Base-by-base conservation (phyloP, 2,888 invertebrate genomes). In the Aradus depressus region DNA sequence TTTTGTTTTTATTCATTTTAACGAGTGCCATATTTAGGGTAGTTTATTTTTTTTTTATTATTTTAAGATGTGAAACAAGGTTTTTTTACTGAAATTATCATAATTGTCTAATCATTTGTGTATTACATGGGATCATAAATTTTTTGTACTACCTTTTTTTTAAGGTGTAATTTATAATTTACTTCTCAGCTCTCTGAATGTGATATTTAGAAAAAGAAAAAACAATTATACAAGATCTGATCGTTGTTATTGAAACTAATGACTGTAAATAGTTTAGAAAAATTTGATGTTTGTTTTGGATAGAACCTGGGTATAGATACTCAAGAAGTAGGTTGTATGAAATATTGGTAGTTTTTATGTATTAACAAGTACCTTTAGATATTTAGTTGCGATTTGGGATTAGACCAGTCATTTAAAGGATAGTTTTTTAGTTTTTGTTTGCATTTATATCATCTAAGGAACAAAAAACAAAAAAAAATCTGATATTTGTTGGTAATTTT, bases 301-400 rank as follows among this genome's bases (percentile, higher is more conserved):
- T 8, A 44, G 19, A 14, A 22, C 31, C 19, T 10, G 22, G n/a
- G 22, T 12, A 19, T 19, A 16, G 28, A 44, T 21, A 19, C 32
- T 12, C n/a, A 19, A n/a, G n/a, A n/a, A n/a, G n/a, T 22, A 44
- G 35, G 35, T 16, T 32, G 22, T 31, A n/a, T 14, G 32, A 34
- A 35, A 44, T 44, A 44, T 35, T 44, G 34, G 35, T 44, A 44
- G 44, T 5, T 21, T 22, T 21, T 44, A 44, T 35, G 44, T 34
- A 35, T 12, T 22, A 18, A 8, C 28, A 25, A 18, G 10, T 22
- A 18, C 28, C 12, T 42, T 42, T 42, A n/a, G n/a, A n/a, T n/a
- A n/a, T n/a, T n/a, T n/a, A n/a, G n/a, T n/a, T n/a, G n/a, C n/a
- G n/a, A n/a, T n/a, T n/a, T 34, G n/a, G n/a, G 28, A 28, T 10